Evolutionary conservation across 2,888 invertebrate genomes (phyloP).

Genomic region (Timema podura): DNA sequence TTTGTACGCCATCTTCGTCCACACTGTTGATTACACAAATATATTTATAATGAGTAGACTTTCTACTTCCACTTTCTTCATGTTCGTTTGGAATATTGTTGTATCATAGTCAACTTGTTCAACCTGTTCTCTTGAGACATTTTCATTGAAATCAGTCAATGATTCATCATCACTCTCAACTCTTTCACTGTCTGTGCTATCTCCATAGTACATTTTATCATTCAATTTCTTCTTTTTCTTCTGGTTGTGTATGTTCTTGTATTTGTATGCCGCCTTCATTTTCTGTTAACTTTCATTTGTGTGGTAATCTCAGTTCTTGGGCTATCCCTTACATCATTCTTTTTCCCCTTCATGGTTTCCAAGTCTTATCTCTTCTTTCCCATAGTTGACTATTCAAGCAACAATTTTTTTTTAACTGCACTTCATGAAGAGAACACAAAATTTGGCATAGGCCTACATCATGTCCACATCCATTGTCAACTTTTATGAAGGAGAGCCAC

Average conservation of each 20-base stretch:
- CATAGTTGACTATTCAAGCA: too few relatives aligned
- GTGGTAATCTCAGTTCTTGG: not conserved
- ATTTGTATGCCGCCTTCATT: not conserved
- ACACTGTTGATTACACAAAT: not conserved
- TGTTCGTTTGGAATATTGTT: conserved; percentile 5
- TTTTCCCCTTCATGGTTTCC: conserved; percentile 7
- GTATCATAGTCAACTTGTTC: conserved; percentile 3
- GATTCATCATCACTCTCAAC: not conserved
- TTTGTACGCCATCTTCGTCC: not conserved
- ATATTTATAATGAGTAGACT: not conserved
- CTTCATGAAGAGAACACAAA: too few relatives aligned
- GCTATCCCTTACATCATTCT: not conserved
- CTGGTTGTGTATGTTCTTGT: not conserved
- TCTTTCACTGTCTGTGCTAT: too few relatives aligned
- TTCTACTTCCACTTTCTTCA: not conserved
- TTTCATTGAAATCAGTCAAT: not conserved
- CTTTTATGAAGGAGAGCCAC: too few relatives aligned
- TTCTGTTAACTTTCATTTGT: not conserved
- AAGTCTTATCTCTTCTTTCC: not conserved
- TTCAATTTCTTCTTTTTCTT: not conserved
- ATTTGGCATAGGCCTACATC: too few relatives aligned
- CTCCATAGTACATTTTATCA: not conserved
- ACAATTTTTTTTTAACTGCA: too few relatives aligned
- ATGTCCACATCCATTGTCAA: too few relatives aligned
- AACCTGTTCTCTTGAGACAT: not conserved